A percentile compares a stretch with the other conserved stretches of the same genome.
phyloP scores from a whole-genome alignment of 2,797 vertebrate genomes.

The Melanotaenia parkinsoni region DNA sequence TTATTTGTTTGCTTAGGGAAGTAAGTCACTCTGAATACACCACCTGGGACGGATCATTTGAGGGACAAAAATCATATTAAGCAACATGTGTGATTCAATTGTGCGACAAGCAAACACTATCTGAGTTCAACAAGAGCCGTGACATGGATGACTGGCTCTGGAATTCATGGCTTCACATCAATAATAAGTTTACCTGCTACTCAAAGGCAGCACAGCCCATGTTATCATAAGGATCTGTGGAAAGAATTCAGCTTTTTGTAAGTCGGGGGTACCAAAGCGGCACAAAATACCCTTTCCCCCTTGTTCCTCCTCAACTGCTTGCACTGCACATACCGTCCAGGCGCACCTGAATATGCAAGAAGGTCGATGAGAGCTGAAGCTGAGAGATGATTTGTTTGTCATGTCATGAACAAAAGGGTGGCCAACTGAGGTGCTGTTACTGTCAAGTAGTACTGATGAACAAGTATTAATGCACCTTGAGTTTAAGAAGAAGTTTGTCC shows the following conservation, averaged over 20 bases:
- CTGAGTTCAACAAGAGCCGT: slow-evolving; percentile 65
- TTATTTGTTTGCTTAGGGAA: slow-evolving; percentile 18
- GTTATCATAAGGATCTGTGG: slow-evolving; percentile 71
- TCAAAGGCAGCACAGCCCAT: slow-evolving; percentile 53
- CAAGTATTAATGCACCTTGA: slow-evolving; percentile 15
- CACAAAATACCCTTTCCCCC: slow-evolving; percentile 47
- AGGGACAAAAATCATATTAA: slow-evolving; percentile 34
- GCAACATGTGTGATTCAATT: slow-evolving; percentile 45
- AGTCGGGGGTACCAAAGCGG: slow-evolving; percentile 44
- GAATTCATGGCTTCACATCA: slow-evolving; percentile 62
- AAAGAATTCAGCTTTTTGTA: slow-evolving; percentile 71
- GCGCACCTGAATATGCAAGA: slow-evolving; percentile 37
- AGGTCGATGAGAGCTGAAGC: slow-evolving; percentile 5
- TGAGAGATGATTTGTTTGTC: slow-evolving; percentile 5
- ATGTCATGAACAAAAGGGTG: neutral
- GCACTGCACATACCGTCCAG: slow-evolving; percentile 42
- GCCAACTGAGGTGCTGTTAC: slow-evolving; percentile 11
- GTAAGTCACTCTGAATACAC: slow-evolving; percentile 24
- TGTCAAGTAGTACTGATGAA: slow-evolving; percentile 14
- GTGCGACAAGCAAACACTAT: slow-evolving; percentile 61
- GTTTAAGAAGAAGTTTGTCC: slow-evolving; percentile 13
- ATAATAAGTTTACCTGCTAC: slow-evolving; percentile 60
- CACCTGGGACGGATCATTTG: slow-evolving; percentile 3
- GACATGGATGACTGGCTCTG: slow-evolving; percentile 69
- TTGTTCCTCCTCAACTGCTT: slow-evolving; percentile 41